phyloP scores from a whole-genome alignment of 2,113 vertebrate species.

The Plestiodon gilberti region DNA sequence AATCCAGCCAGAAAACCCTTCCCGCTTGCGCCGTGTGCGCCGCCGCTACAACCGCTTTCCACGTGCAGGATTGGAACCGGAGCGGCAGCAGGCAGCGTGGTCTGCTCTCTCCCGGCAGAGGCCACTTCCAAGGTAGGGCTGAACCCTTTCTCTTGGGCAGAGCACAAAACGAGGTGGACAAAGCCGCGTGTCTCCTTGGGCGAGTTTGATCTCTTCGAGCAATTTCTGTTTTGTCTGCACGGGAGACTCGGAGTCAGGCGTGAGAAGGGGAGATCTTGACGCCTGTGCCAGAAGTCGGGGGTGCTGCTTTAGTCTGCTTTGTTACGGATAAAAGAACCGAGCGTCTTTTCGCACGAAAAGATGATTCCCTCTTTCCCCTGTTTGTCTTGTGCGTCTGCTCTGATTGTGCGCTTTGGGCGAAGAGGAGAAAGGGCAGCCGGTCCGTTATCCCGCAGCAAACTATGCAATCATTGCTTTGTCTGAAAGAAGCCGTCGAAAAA shows the following conservation, averaged over 20 bases:
- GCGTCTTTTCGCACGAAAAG: too few relatives aligned
- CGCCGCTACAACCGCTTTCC: background rate
- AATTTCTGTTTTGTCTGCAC: background rate
- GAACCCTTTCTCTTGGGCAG: background rate
- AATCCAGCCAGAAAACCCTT: conserved; percentile 7
- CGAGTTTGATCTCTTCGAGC: rapidly evolving
- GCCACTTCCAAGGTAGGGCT: background rate
- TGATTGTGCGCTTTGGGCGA: background rate
- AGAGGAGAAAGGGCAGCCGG: background rate
- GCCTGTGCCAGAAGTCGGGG: background rate
- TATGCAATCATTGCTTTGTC: rapidly evolving
- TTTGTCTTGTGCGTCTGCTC: background rate
- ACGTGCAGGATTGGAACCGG: background rate
- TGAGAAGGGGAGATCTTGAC: background rate
- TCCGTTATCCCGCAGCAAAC: background rate
- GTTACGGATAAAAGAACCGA: background rate
- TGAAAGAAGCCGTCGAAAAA: rapidly evolving
- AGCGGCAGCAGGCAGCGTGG: background rate
- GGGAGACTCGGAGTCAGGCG: background rate
- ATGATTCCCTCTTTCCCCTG: too few relatives aligned
- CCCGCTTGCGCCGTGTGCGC: conserved; percentile 1
- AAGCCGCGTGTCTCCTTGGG: background rate
- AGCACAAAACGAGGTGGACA: background rate
- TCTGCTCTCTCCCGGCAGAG: background rate
- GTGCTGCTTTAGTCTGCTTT: background rate